These are phyloP conservation scores for Dipus sagitta DNA, from an alignment of 2,797 vertebrate species.

Conservation along the genomic window DNA sequence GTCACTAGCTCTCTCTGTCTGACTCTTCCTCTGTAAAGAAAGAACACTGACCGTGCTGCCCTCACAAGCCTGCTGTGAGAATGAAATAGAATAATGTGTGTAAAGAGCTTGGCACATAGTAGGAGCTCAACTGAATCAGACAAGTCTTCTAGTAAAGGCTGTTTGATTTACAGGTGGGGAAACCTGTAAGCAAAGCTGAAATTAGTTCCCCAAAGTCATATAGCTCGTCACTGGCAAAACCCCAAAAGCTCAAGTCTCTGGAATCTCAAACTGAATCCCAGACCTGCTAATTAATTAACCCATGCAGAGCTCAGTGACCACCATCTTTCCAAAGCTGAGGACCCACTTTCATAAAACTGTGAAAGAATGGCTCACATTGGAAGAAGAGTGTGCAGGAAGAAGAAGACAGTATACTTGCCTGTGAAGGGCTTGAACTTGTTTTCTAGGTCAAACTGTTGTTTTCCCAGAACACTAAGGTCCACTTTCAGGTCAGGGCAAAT, in stretches of 20 bases:
- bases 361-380: background rate
- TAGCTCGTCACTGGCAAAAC: background rate
- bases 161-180: background rate
- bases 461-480: conserved; percentile 94
- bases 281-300: background rate
- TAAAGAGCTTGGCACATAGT: background rate
- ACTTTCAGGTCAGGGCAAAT: conserved; percentile 97
- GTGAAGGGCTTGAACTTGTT: conserved; percentile 97
- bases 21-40: background rate
- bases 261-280: background rate
- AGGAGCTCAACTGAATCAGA: background rate
- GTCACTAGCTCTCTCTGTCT: conserved; percentile 3
- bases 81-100: background rate
- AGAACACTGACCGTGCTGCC: background rate
- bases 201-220: background rate
- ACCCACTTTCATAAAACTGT: background rate
- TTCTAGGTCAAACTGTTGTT: conserved; percentile 97
- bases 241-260: background rate
- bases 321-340: conserved; percentile 26
- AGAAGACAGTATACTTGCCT: conserved; percentile 86
- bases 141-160: background rate
- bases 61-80: background rate
- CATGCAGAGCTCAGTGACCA: background rate
- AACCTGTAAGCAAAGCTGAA: background rate
- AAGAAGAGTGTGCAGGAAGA: background rate